These are phyloP conservation scores for Tragulus kanchil DNA, from an alignment of 2,113 vertebrate genomes.

Conservation along the genomic window DNA sequence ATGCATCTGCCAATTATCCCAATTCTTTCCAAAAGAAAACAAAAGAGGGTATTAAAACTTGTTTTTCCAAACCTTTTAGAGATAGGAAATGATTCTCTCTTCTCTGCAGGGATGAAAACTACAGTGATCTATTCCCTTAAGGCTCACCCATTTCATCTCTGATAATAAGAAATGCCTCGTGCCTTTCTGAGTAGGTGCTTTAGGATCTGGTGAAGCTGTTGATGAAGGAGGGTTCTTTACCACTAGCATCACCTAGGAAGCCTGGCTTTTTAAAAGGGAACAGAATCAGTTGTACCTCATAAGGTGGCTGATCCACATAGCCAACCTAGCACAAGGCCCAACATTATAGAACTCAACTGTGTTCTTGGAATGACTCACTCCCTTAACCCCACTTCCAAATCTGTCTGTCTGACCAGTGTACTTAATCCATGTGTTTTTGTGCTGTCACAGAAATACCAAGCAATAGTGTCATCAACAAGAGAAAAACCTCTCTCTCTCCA, in stretches of 20 bases:
- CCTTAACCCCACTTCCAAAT: not conserved
- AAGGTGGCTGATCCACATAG: not conserved
- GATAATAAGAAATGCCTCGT: not conserved
- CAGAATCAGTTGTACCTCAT: not conserved
- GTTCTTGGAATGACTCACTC: not conserved
- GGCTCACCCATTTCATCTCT: not conserved
- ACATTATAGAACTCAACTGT: not conserved
- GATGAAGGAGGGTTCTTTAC: not conserved
- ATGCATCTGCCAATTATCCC: not conserved
- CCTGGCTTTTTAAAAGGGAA: not conserved
- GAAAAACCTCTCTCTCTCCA: not conserved
- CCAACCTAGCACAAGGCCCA: not conserved
- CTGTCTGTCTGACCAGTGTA: not conserved
- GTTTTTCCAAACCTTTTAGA: constrained; percentile 6
- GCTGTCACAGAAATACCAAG: not conserved
- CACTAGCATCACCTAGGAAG: no score
- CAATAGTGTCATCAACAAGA: not conserved
- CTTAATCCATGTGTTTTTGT: not conserved
- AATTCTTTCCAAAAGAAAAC: constrained; percentile 41
- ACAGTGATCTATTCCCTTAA: not conserved
- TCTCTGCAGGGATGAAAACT: not conserved
- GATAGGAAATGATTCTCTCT: constrained; percentile 34
- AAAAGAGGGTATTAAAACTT: not conserved
- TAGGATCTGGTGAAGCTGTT: not conserved
- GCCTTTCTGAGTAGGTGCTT: not conserved